Evolutionary conservation across 1,140 invertebrate species (phyloP), one percentile per base, ranked within the genome.

Genomic region (Megathymus violae): DNA sequence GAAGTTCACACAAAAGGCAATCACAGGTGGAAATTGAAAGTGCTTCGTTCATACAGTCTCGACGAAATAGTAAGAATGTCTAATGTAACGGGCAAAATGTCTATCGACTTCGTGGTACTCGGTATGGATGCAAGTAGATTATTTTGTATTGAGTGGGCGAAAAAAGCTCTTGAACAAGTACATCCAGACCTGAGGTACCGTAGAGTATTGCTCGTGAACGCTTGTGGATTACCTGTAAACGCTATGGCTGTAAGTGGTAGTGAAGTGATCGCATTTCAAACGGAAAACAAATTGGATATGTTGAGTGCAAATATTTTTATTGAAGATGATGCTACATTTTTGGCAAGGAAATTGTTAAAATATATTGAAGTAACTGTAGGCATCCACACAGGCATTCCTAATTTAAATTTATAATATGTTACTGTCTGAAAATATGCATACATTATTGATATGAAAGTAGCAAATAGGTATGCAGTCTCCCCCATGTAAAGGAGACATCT

Each of bases 361-460:
- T 89, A 82, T 64, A 72, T 91, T 34, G 84, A 87, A 82, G 81
- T 87, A 1, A 80, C 85, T 38, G 9, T 89, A 46, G 88, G 86
- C 69, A 56, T 79, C n/a, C 77, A 76, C 22, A 91, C 86, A 66
- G 86, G 88, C 52, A 77, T 89, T 48, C 86, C 88, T 7, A 89
- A 88, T 71, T 44, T 91, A 66, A 87, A 89, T 77, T 64, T 89
- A 25, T 86, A 48, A 83, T 47, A 48, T 44, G 51, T 46, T 41
- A 15, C 36, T 38, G 11, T 14, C 38, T 44, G 46, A 47, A n/a
- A n/a, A n/a, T n/a, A n/a, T n/a, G n/a, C n/a, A n/a, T n/a, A n/a
- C n/a, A n/a, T n/a, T n/a, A n/a, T n/a, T n/a, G n/a, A n/a, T n/a
- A n/a, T n/a, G n/a, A n/a, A n/a, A n/a, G n/a, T n/a, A n/a, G n/a